These are phyloP conservation scores for Cliona cf. orientalis DNA, from an alignment of 37 sponge, comb jelly and placozoan genomes.

Conservation along the genomic window DNA sequence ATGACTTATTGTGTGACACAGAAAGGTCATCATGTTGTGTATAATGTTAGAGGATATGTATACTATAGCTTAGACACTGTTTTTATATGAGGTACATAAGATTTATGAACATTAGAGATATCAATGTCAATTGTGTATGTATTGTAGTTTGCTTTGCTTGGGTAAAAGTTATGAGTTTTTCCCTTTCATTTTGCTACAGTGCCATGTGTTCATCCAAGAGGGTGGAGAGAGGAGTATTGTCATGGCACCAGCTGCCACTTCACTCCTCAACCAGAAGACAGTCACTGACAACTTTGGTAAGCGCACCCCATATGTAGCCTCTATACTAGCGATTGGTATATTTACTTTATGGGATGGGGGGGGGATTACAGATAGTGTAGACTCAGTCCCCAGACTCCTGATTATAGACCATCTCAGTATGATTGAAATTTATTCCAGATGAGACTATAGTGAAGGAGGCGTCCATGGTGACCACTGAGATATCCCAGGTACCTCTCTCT, in stretches of 20 bases:
- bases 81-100: too few species aligned
- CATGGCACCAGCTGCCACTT: conserved; percentile 87
- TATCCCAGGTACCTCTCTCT: conserved; percentile 91
- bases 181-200: conserved; percentile 46
- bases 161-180: background rate
- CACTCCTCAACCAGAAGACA: conserved; percentile 53
- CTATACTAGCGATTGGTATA: background rate
- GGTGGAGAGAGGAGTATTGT: conserved; percentile 89
- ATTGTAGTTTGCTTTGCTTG: too few species aligned
- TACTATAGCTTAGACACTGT: too few species aligned
- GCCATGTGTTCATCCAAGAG: conserved; percentile 86
- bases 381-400: background rate
- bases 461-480: conserved; percentile 84
- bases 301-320: background rate
- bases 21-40: too few species aligned
- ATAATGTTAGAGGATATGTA: too few species aligned
- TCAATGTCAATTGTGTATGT: too few species aligned
- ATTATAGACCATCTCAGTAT: background rate
- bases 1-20: too few species aligned
- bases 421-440: conserved; percentile 24
- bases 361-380: background rate
- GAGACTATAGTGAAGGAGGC: conserved; percentile 50
- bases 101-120: too few species aligned
- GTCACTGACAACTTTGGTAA: conserved; percentile 73
- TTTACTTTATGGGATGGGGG: background rate